Conservation (phyloP, 2,113 vertebrate species). For the Sturnira hondurensis region DNA sequence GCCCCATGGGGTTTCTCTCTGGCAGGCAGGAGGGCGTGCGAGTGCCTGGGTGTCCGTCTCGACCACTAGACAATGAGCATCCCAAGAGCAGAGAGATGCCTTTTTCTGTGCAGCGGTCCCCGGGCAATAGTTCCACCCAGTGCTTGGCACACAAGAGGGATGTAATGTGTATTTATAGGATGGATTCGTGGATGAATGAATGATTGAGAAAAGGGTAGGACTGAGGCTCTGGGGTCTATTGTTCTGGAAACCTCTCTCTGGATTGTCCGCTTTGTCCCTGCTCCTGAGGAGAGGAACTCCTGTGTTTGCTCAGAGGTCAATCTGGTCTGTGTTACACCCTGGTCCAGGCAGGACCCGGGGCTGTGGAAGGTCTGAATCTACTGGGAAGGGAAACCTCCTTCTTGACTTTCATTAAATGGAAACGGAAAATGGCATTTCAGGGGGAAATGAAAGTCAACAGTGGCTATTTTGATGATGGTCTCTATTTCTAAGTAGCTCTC, state of each 20-base stretch:
- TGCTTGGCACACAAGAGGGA: background rate
- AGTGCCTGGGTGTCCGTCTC: rapidly evolving
- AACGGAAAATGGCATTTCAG: background rate
- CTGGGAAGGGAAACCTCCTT: background rate
- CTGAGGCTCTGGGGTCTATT: background rate
- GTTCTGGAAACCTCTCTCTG: background rate
- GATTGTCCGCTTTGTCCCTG: background rate
- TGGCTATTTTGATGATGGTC: background rate
- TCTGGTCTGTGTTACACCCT: background rate
- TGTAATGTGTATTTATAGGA: background rate
- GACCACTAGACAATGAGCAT: background rate
- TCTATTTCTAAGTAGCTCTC: background rate
- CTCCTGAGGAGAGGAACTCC: background rate
- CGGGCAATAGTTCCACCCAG: background rate
- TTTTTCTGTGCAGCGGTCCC: background rate
- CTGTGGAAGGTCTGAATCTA: background rate
- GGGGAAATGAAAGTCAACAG: conserved; percentile 4
- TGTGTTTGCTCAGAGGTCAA: background rate
- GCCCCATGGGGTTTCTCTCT: background rate
- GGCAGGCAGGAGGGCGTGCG: background rate
- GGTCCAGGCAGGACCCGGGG: background rate
- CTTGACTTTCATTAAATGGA: background rate
- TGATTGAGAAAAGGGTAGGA: background rate
- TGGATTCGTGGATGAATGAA: background rate
- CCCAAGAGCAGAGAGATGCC: background rate